phyloP scores from a whole-genome alignment of 2,797 vertebrate species.

The Melopsittacus undulatus region DNA sequence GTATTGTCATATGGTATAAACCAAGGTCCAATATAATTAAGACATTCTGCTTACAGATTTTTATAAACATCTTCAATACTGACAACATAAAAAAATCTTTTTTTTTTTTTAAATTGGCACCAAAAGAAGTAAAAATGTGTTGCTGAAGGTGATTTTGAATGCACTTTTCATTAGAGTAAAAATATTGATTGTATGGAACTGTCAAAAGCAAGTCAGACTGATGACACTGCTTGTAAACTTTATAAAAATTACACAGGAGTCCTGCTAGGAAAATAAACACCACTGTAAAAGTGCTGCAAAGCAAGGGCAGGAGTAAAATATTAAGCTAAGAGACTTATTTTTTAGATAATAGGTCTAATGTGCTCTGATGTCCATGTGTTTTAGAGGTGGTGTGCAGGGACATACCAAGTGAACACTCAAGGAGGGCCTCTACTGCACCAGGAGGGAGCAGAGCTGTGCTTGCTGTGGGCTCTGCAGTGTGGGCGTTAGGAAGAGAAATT shows the following conservation, averaged over 20 bases:
- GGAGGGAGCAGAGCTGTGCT: accelerated
- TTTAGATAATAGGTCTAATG: background rate
- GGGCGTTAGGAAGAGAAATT: background rate
- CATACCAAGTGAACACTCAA: accelerated
- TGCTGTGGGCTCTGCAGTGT: accelerated
- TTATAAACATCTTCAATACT: background rate
- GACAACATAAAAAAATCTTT: background rate
- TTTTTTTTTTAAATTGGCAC: background rate
- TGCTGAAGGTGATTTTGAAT: background rate
- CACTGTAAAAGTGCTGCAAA: background rate
- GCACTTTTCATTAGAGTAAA: background rate
- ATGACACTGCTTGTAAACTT: background rate
- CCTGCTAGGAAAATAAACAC: background rate
- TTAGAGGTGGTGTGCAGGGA: background rate
- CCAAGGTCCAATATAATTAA: background rate
- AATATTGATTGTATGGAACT: background rate
- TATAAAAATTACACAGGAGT: background rate
- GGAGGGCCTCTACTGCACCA: background rate
- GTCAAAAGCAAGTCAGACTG: background rate
- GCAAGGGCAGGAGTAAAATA: background rate
- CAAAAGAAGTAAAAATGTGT: background rate
- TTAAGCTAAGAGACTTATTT: background rate
- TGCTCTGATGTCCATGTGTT: accelerated
- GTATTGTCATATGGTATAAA: background rate
- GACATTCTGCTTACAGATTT: background rate